Percentiles rank a stretch among this genome's conserved stretches.
phyloP scores from a whole-genome alignment of 2,888 invertebrate genomes.

The Morinoia aosen region DNA sequence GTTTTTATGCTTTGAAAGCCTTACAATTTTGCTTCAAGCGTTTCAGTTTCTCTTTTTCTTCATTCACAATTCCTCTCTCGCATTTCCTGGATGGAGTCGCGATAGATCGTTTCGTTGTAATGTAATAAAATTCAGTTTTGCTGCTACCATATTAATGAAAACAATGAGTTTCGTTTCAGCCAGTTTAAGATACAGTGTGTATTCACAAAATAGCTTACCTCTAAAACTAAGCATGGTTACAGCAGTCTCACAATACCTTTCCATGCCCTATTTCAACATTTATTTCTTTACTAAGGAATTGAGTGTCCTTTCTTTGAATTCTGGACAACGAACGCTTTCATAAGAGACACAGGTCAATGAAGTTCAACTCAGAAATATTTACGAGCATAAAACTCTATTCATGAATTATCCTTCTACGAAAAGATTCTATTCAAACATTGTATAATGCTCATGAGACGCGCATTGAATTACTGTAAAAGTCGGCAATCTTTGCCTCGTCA shows the following conservation, averaged over 20 bases:
- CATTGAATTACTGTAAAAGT: not conserved
- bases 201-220: not conserved
- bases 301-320: not conserved
- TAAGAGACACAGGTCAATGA: not conserved
- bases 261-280: too few species aligned
- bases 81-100: not conserved
- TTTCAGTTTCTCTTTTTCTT: not conserved
- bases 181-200: not conserved
- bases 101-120: not conserved
- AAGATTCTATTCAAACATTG: not conserved
- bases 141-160: too few species aligned
- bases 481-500: not conserved
- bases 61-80: not conserved
- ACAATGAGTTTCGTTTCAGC: too few species aligned
- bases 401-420: not conserved
- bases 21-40: not conserved
- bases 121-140: not conserved
- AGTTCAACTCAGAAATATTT: not conserved
- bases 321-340: not conserved
- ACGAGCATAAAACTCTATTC: not conserved
- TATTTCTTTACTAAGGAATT: too few species aligned
- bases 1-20: too few species aligned
- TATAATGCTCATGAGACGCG: not conserved
- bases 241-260: not conserved
- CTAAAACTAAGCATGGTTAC: not conserved